Evolutionary conservation across 1,140 invertebrate genomes (phyloP).

Genomic region (Tetramorium simillimum): DNA sequence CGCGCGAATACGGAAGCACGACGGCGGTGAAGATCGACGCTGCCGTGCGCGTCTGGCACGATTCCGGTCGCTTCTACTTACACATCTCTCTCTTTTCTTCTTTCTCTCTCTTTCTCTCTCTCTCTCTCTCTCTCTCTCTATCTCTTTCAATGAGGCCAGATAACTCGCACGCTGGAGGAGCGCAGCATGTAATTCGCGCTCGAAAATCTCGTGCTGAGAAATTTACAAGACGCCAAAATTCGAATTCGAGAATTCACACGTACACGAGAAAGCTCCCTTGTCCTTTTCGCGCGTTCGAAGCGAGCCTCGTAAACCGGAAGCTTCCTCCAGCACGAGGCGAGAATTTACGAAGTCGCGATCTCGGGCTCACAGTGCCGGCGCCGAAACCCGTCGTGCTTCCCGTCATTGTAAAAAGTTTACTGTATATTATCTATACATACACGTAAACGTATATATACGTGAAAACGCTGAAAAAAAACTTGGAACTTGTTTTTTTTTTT

Average conservation of each 20-base stretch:
- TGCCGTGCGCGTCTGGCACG: background rate
- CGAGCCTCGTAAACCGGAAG: background rate
- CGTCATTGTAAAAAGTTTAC: slow-evolving; percentile 78
- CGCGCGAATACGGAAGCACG: slow-evolving; percentile 6
- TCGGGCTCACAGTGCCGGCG: slow-evolving; percentile 60
- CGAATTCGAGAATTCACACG: background rate
- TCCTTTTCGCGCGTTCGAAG: background rate
- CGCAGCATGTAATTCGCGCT: background rate
- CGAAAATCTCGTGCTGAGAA: background rate
- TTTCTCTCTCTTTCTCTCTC: background rate
- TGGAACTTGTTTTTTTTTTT: slow-evolving; percentile 65
- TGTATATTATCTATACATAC: slow-evolving; percentile 82
- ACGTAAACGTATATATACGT: slow-evolving; percentile 68
- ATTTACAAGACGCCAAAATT: background rate
- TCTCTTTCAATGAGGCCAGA: background rate
- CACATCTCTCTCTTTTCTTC: background rate
- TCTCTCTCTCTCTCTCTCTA: background rate
- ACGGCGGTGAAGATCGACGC: background rate
- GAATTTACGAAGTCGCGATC: background rate
- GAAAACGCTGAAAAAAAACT: slow-evolving; percentile 50
- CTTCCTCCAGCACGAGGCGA: too few relatives aligned
- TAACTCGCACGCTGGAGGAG: background rate
- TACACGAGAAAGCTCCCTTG: background rate
- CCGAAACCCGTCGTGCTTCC: slow-evolving; percentile 54
- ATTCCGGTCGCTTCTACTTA: background rate